Evolutionary conservation across 2,113 vertebrate species (phyloP).

Genomic region (Coreoperca whiteheadi): DNA sequence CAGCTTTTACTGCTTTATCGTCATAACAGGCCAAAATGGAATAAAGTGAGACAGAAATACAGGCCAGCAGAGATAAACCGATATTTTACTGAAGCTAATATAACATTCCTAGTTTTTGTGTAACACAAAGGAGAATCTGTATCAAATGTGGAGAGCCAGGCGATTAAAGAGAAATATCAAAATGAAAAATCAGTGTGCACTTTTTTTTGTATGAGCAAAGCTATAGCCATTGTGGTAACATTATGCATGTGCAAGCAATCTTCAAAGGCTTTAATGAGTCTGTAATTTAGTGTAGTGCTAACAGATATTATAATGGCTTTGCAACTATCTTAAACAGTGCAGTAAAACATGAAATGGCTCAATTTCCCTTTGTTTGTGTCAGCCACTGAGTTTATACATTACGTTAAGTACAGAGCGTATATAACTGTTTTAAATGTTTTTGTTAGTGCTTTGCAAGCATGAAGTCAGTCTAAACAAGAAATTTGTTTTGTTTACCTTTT

Average conservation of each 20-base stretch:
- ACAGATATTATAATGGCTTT: slow-evolving; percentile 10
- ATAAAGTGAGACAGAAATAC: neutral
- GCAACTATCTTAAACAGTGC: slow-evolving; percentile 13
- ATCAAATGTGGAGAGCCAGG: neutral
- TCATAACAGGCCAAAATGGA: neutral
- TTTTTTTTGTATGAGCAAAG: neutral
- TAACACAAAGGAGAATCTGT: neutral
- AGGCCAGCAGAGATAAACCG: neutral
- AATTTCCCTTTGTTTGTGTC: slow-evolving; percentile 20
- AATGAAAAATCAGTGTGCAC: neutral
- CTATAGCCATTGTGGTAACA: neutral
- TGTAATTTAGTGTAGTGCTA: slow-evolving; percentile 25
- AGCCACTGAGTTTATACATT: neutral
- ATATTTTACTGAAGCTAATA: slow-evolving; percentile 1
- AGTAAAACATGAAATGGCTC: slow-evolving; percentile 10
- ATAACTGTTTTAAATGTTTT: neutral
- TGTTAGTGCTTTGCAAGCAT: neutral
- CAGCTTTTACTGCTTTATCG: neutral
- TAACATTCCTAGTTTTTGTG: neutral
- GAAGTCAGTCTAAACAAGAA: neutral
- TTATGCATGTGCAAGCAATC: slow-evolving; percentile 16
- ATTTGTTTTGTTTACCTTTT: neutral
- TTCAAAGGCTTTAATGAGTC: slow-evolving; percentile 23
- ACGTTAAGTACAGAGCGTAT: neutral
- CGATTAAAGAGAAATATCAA: neutral